Conservation (phyloP, 2,888 invertebrate species). For the Physocephala rufipes region DNA sequence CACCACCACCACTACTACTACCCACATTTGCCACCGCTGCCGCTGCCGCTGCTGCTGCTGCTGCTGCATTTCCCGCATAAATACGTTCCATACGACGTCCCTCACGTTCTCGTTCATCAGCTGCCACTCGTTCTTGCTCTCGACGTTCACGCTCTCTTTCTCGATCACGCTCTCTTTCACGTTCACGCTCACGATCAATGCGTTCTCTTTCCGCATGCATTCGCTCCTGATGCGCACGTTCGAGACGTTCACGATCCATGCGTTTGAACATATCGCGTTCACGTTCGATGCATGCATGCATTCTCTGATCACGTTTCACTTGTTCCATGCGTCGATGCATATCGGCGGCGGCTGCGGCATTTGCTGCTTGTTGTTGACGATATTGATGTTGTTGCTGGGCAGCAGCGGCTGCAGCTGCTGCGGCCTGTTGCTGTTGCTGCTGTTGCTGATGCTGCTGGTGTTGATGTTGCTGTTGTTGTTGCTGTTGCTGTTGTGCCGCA, state of each 20-base stretch:
- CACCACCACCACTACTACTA: too few relatives aligned
- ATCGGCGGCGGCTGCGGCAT: constrained; percentile 49
- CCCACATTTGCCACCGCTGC: constrained; percentile 48
- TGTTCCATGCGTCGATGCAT: constrained; percentile 57
- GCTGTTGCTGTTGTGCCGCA: constrained; percentile 52
- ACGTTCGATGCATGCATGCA: constrained; percentile 54
- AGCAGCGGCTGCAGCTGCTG: constrained; percentile 55
- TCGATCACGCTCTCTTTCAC: constrained; percentile 53
- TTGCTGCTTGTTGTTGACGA: constrained; percentile 54
- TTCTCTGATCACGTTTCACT: constrained; percentile 56
- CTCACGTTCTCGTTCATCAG: constrained; percentile 58
- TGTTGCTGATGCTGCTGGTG: constrained; percentile 62
- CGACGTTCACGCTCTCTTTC: constrained; percentile 54
- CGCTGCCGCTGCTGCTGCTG: constrained; percentile 49
- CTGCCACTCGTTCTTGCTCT: constrained; percentile 55
- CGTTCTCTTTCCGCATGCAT: constrained; percentile 57
- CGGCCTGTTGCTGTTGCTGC: constrained; percentile 61
- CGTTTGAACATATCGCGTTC: constrained; percentile 61
- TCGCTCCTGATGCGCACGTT: constrained; percentile 58
- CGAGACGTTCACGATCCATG: constrained; percentile 58
- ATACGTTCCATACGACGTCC: constrained; percentile 59
- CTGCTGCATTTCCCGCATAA: constrained; percentile 51
- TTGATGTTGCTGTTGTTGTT: constrained; percentile 57
- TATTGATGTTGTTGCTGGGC: constrained; percentile 51
- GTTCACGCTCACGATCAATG: constrained; percentile 55